Evolutionary conservation across 2,797 vertebrate species (phyloP).

Genomic region (Sebastolobus alascanus): DNA sequence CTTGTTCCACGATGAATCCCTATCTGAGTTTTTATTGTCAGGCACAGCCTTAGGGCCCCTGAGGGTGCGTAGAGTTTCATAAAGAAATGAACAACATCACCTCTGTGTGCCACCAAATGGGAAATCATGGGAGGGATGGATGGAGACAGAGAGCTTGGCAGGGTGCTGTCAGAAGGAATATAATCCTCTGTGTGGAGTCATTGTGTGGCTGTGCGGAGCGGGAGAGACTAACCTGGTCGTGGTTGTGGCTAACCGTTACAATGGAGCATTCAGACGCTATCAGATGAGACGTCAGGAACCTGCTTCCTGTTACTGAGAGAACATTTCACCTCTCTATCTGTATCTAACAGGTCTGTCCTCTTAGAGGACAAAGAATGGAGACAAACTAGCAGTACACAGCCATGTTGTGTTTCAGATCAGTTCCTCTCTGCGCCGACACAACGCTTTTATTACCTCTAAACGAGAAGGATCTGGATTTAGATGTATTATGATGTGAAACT

Average conservation of each 20-base stretch:
- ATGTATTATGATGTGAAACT: constrained; percentile 30
- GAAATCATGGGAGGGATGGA: constrained; percentile 55
- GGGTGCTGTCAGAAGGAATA: constrained; percentile 64
- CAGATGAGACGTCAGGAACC: constrained; percentile 69
- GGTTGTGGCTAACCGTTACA: constrained; percentile 53
- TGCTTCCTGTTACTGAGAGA: constrained; percentile 64
- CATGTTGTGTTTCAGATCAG: constrained; percentile 17
- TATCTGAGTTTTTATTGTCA: constrained; percentile 58
- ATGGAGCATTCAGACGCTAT: constrained; percentile 71
- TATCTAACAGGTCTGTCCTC: constrained; percentile 31
- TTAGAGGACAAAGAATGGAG: constrained; percentile 42
- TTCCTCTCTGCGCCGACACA: constrained; percentile 9
- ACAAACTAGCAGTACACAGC: constrained; percentile 5
- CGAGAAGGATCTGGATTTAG: constrained; percentile 7
- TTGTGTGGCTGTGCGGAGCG: constrained; percentile 53
- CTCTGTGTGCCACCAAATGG: constrained; percentile 56
- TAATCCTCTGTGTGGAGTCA: constrained; percentile 63
- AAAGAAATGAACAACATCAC: constrained; percentile 65
- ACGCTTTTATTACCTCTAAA: constrained; percentile 40
- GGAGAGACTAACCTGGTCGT: constrained; percentile 53
- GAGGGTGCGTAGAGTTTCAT: constrained; percentile 59
- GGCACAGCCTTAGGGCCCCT: constrained; percentile 46
- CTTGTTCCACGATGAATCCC: constrained; percentile 34
- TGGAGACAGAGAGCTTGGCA: constrained; percentile 60
- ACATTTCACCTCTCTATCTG: constrained; percentile 61